Evolutionary conservation across 2,797 vertebrate species (phyloP).

Genomic region (Sciurus vulgaris): DNA sequence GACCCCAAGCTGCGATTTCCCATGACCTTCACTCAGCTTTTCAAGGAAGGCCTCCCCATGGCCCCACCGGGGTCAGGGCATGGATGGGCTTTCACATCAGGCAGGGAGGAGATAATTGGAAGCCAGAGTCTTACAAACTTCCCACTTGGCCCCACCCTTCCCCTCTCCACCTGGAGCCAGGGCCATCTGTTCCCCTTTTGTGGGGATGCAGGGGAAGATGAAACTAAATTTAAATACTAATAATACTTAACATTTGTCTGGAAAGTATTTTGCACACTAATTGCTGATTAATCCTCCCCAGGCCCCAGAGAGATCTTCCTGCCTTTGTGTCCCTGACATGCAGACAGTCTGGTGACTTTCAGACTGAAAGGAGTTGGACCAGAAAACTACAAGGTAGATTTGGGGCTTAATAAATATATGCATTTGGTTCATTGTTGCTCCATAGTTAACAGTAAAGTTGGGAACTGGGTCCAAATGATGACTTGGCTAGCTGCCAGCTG

Average conservation of each 20-base stretch:
- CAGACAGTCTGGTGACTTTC: conserved; percentile 45
- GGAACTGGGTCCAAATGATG: not conserved
- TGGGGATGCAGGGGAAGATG: conserved; percentile 64
- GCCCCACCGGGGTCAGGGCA: not conserved
- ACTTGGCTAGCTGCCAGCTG: not conserved
- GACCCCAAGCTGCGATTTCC: not conserved
- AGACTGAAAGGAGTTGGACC: not conserved
- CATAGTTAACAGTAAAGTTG: not conserved
- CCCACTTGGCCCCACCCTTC: not conserved
- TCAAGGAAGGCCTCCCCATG: not conserved
- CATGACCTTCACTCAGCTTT: not conserved
- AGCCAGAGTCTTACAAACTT: conserved; percentile 1
- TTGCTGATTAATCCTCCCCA: conserved; percentile 77
- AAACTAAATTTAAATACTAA: conserved; percentile 84
- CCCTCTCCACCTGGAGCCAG: conserved; percentile 79
- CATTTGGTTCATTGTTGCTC: not conserved
- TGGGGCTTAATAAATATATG: not conserved
- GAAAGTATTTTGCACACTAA: conserved; percentile 78
- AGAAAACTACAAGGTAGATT: not conserved
- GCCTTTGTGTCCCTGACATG: conserved; percentile 59
- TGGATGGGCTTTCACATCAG: not conserved
- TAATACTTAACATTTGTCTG: conserved; percentile 82
- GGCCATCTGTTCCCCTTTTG: conserved; percentile 83
- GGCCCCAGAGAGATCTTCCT: conserved; percentile 56
- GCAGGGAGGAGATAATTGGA: conserved; percentile 55